A percentile compares a stretch with the other conserved stretches of the same genome.
Evolutionary conservation across 1,140 invertebrate genomes (phyloP).

Genomic region (Scaptomyza graminum): DNA sequence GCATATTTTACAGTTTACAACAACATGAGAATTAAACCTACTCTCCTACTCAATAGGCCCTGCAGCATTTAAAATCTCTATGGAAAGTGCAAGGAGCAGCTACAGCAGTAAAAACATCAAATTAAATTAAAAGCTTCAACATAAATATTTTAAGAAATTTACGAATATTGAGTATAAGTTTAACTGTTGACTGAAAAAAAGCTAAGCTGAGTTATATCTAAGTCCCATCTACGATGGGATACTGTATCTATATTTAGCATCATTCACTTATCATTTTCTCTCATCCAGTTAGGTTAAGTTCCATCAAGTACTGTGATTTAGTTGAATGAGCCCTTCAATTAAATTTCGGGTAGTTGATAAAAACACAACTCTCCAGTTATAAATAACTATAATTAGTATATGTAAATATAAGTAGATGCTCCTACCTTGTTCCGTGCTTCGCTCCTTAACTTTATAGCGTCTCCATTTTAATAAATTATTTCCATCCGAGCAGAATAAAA

Average conservation of each 20-base stretch:
- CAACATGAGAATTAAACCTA: slow-evolving; percentile 50
- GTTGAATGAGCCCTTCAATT: slow-evolving; percentile 79
- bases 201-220: slow-evolving; percentile 70
- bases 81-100: slow-evolving; percentile 34
- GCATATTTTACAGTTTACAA: slow-evolving; percentile 71
- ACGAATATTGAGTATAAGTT: slow-evolving; percentile 32
- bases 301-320: slow-evolving; percentile 70
- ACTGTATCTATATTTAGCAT: slow-evolving; percentile 6
- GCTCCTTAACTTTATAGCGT: slow-evolving; percentile 7
- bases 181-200: slow-evolving; percentile 68
- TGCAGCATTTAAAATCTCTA: slow-evolving; percentile 31
- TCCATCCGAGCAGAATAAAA: slow-evolving; percentile 5
- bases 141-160: slow-evolving; percentile 12
- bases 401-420: slow-evolving; percentile 6
- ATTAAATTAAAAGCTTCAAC: not conserved
- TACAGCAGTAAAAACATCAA: slow-evolving; percentile 18
- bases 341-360: slow-evolving; percentile 71
- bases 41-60: slow-evolving; percentile 18
- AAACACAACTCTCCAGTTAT: slow-evolving; percentile 42
- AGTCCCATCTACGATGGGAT: slow-evolving; percentile 20
- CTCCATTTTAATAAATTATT: not conserved
- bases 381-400: not conserved
- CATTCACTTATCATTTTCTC: not conserved
- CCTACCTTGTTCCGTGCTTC: slow-evolving; percentile 27
- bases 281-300: slow-evolving; percentile 15